Percentiles rank a stretch among this genome's conserved stretches.
phyloP scores from a whole-genome alignment of 2,797 vertebrate genomes.

The Xerus rutilus region DNA sequence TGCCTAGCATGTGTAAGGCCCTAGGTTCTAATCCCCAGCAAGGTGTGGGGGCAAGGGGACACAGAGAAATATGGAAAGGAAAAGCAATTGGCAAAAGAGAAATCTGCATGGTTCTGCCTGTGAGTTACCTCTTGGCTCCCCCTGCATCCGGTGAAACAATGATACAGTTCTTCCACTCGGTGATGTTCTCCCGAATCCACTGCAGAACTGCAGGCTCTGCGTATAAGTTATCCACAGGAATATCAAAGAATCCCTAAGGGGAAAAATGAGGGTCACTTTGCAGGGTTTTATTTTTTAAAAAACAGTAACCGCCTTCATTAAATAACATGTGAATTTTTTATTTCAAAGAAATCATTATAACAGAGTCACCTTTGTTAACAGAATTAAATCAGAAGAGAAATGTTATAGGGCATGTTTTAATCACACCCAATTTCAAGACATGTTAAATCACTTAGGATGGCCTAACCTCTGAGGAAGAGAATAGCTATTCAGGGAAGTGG shows the following conservation, averaged over 20 bases:
- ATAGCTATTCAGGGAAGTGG: not conserved
- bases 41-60: too few relatives aligned
- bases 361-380: not conserved
- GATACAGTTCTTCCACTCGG: slow-evolving; percentile 95
- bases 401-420: not conserved
- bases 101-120: fast-evolving
- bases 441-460: not conserved
- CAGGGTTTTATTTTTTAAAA: not conserved
- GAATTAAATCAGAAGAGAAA: slow-evolving; percentile 33
- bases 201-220: slow-evolving; percentile 97
- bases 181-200: slow-evolving; percentile 96
- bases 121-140: slow-evolving; percentile 95
- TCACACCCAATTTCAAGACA: not conserved
- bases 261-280: not conserved
- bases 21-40: not conserved
- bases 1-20: not conserved
- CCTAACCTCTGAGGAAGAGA: not conserved
- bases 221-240: slow-evolving; percentile 97
- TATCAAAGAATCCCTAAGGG: slow-evolving; percentile 96
- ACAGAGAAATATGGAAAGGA: not conserved
- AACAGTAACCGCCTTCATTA: not conserved
- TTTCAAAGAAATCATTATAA: slow-evolving; percentile 20
- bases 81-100: not conserved
- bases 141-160: slow-evolving; percentile 97
- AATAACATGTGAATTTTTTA: not conserved